These are phyloP conservation scores for Oreochromis tanganicae DNA, from an alignment of 2,113 vertebrate species.

Conservation along the genomic window DNA sequence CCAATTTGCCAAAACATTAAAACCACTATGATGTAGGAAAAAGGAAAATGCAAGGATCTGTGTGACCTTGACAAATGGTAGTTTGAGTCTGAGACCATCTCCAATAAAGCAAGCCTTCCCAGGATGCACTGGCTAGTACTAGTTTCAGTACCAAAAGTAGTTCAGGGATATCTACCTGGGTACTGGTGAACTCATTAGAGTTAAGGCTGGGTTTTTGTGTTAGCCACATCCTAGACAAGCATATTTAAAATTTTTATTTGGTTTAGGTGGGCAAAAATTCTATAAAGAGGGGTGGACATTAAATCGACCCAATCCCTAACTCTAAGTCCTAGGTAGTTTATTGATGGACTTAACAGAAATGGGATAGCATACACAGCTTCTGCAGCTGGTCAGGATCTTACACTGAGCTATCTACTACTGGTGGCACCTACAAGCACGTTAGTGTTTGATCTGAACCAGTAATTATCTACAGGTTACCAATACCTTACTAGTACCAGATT, in stretches of 20 bases:
- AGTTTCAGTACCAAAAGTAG: neutral
- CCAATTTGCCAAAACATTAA: neutral
- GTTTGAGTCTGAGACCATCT: neutral
- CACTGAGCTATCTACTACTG: neutral
- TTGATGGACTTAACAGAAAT: neutral
- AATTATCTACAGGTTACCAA: neutral
- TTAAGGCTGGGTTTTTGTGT: neutral
- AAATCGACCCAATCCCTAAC: neutral
- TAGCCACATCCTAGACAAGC: neutral
- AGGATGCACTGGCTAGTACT: neutral
- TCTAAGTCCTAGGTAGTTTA: neutral
- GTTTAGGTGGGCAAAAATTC: neutral
- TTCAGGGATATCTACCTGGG: neutral
- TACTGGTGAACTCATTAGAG: neutral
- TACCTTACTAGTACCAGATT: neutral
- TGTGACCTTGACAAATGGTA: neutral
- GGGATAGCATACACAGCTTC: neutral
- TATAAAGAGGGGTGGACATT: neutral
- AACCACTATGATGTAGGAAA: neutral
- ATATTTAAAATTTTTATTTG: neutral
- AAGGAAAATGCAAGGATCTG: neutral
- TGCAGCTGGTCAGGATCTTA: neutral
- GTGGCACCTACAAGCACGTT: neutral
- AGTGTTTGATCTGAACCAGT: neutral
- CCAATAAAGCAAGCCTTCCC: neutral